Evolutionary conservation across 2,888 invertebrate genomes (phyloP).

Genomic region (Melipona beecheii): DNA sequence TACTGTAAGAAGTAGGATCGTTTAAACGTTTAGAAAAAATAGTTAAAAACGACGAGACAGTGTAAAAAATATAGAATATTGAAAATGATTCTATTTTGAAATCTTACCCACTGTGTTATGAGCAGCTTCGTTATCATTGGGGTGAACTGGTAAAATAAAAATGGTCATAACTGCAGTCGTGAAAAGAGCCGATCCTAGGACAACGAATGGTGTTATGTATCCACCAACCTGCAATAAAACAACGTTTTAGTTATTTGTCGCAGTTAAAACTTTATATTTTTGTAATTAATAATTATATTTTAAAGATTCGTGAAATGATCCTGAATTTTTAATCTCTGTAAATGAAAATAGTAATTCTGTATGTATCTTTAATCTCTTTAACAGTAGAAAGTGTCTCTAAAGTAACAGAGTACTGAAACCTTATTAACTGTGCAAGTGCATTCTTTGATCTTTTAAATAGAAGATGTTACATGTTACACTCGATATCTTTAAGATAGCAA

Average conservation of each 20-base stretch:
- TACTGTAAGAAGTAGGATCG: too few relatives aligned
- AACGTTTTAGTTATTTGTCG: too few relatives aligned
- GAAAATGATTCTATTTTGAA: not conserved
- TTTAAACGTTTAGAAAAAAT: too few relatives aligned
- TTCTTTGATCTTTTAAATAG: not conserved
- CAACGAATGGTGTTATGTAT: conserved; percentile 92
- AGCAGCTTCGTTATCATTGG: conserved; percentile 85
- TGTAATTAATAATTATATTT: too few relatives aligned
- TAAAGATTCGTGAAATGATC: too few relatives aligned
- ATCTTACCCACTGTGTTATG: conserved; percentile 82
- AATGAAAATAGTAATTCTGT: too few relatives aligned
- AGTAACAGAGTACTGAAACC: too few relatives aligned
- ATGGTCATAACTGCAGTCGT: conserved; percentile 91
- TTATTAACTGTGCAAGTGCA: accelerated
- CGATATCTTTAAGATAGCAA: not conserved
- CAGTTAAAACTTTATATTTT: too few relatives aligned
- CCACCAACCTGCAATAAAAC: conserved; percentile 87
- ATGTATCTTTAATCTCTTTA: not conserved
- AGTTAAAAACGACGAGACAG: too few relatives aligned
- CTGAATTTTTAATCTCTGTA: not conserved
- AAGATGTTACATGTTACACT: not conserved
- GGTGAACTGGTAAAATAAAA: conserved; percentile 89
- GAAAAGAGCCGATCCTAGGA: conserved; percentile 91
- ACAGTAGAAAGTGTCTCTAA: not conserved
- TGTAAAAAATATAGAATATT: too few relatives aligned